phyloP scores from a whole-genome alignment of 2,888 invertebrate genomes.

The Aleiodes alternator region DNA sequence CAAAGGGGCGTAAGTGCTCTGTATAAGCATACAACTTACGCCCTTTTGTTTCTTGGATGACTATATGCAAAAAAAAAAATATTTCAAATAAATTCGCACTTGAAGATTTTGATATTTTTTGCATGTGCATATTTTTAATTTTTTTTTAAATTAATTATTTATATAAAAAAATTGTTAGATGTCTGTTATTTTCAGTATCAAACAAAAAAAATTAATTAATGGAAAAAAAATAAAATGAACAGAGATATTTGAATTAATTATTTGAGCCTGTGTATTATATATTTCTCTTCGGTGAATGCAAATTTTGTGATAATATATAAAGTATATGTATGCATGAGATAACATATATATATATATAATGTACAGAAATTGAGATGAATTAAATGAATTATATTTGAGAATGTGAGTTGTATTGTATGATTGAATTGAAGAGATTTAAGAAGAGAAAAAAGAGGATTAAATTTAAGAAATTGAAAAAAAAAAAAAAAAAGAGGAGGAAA shows the following conservation, averaged over 20 bases:
- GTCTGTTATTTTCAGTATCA: too few species aligned
- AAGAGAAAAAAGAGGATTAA: too few species aligned
- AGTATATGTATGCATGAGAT: constrained; percentile 48
- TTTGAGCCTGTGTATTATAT: constrained; percentile 18
- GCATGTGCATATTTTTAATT: too few species aligned
- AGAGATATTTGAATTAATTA: constrained; percentile 5
- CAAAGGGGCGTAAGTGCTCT: too few species aligned
- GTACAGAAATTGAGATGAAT: constrained; percentile 66
- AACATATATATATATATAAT: constrained; percentile 61
- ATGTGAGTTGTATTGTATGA: constrained; percentile 59
- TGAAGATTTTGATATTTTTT: too few species aligned
- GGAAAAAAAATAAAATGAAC: constrained; percentile 8
- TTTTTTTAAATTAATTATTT: too few species aligned
- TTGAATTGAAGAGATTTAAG: constrained; percentile 24
- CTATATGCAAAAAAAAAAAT: too few species aligned
- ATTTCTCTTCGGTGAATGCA: constrained; percentile 50
- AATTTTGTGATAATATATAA: constrained; percentile 62
- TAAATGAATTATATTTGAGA: constrained; percentile 60
- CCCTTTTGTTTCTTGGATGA: too few species aligned
- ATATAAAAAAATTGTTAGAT: too few species aligned
- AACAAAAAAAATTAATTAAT: neutral
- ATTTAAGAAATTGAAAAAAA: neutral
- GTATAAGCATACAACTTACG: too few species aligned
- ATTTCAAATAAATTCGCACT: too few species aligned
- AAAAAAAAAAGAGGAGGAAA: constrained; percentile 50